A percentile compares a stretch with the other conserved stretches of the same genome.
Conservation (phyloP, 2,113 vertebrate species). For the Thalassarche chlororhynchos region DNA sequence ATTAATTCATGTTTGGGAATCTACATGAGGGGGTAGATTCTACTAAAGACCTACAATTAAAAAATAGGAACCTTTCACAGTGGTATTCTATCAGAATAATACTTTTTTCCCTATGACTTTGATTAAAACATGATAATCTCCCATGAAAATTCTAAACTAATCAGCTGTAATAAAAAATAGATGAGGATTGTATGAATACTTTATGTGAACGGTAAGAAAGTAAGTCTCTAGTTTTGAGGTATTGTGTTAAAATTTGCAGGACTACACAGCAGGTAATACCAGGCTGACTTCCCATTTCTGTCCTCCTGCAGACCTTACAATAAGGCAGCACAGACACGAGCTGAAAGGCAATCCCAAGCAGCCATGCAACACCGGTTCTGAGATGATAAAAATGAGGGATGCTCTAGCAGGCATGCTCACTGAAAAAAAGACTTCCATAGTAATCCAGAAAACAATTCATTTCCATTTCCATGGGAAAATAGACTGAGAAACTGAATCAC, state of each 20-base stretch:
- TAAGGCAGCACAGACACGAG: background rate
- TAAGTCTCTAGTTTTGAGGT: background rate
- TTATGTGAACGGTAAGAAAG: background rate
- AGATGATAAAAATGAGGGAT: constrained; percentile 20
- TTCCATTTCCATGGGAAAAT: background rate
- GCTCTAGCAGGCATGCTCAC: background rate
- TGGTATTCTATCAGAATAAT: background rate
- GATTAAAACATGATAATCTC: background rate
- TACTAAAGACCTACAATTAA: background rate
- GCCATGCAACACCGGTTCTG: background rate
- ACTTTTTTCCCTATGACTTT: background rate
- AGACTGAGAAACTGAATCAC: background rate
- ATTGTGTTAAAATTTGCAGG: constrained; percentile 9
- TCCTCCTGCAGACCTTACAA: background rate
- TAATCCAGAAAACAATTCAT: constrained; percentile 11
- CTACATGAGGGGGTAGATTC: background rate
- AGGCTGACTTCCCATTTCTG: background rate
- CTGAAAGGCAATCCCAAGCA: constrained; percentile 19
- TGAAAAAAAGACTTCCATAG: background rate
- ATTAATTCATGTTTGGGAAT: background rate
- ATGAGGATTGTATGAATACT: constrained; percentile 7
- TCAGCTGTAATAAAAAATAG: constrained; percentile 3
- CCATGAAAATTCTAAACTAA: background rate
- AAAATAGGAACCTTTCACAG: background rate
- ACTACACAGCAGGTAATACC: background rate